phyloP scores from a whole-genome alignment of 2,113 vertebrate genomes.

The Arvicanthis niloticus region DNA sequence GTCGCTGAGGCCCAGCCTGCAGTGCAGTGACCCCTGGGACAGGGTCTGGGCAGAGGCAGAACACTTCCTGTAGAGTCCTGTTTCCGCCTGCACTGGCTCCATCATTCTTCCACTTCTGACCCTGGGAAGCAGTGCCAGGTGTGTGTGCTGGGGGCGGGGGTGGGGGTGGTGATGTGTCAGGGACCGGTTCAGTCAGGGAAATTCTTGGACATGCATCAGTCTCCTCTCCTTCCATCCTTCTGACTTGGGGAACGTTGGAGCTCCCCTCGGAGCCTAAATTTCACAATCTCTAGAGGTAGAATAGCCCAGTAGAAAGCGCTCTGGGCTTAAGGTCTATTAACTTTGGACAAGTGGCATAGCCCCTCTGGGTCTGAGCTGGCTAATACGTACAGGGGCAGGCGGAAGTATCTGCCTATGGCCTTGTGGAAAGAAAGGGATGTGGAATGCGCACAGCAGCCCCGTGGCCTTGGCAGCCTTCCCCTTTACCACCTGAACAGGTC shows the following conservation, averaged over 20 bases:
- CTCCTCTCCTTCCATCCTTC: background rate
- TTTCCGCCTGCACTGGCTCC: background rate
- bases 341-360: constrained; percentile 19
- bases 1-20: background rate
- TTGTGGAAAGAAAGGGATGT: background rate
- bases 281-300: background rate
- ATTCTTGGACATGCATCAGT: background rate
- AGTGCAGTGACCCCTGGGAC: background rate
- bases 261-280: background rate
- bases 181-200: background rate
- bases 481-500: background rate
- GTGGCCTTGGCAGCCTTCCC: background rate
- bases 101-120: background rate
- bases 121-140: background rate
- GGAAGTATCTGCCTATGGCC: background rate
- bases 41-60: background rate
- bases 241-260: background rate
- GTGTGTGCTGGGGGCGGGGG: background rate
- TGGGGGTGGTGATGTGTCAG: background rate
- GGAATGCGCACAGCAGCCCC: too few relatives aligned
- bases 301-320: background rate
- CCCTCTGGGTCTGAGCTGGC: background rate
- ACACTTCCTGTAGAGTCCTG: background rate
- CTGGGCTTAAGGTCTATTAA: background rate
- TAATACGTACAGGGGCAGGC: background rate